phyloP scores from a whole-genome alignment of 2,113 vertebrate genomes.

The Eclectus roratus region DNA sequence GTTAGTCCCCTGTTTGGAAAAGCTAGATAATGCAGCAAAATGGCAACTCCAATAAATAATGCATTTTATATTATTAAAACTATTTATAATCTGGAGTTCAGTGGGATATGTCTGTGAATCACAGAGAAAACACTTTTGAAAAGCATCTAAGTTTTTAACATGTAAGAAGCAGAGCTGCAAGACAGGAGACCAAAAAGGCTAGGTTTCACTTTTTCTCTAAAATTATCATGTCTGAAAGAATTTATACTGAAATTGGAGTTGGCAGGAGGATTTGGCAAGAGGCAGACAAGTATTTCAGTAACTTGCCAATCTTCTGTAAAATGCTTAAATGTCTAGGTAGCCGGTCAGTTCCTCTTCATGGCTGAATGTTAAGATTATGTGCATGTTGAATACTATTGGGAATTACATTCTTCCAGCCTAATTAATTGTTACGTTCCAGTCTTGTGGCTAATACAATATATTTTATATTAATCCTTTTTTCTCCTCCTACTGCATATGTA shows the following conservation, averaged over 20 bases:
- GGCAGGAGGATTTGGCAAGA: background rate
- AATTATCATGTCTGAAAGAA: background rate
- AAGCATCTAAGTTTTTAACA: background rate
- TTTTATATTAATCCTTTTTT: background rate
- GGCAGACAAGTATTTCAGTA: background rate
- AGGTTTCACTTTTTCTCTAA: background rate
- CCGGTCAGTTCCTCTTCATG: background rate
- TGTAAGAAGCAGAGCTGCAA: background rate
- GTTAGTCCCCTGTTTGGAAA: background rate
- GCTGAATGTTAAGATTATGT: background rate
- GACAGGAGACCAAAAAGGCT: background rate
- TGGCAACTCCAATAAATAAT: background rate
- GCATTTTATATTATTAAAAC: background rate
- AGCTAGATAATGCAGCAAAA: background rate
- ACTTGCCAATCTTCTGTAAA: background rate
- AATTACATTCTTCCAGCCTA: background rate
- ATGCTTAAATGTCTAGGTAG: background rate
- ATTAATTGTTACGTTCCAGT: background rate
- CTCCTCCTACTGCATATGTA: background rate
- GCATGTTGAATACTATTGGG: rapidly evolving
- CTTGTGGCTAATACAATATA: background rate
- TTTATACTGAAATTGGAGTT: background rate
- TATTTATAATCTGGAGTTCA: background rate
- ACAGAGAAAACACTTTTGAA: background rate
- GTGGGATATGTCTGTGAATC: background rate